Evolutionary conservation across 2,888 invertebrate species (phyloP).

Genomic region (Penaeus monodon): DNA sequence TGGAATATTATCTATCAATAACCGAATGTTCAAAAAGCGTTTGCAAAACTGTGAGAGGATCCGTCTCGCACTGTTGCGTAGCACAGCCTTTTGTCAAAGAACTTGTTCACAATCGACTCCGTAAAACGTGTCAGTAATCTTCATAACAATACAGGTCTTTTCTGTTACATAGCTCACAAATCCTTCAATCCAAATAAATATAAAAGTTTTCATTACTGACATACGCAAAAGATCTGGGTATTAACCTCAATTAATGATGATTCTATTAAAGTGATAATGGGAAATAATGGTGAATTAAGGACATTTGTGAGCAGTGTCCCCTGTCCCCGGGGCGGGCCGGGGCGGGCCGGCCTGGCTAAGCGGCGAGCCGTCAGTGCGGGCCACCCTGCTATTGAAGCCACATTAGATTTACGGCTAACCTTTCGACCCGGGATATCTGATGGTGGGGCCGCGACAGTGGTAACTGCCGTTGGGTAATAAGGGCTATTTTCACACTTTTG

Average conservation of each 20-base stretch:
- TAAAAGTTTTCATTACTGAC: no score
- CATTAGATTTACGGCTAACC: conserved; percentile 60
- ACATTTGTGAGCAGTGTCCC: neutral
- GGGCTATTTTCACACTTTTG: conserved; percentile 31
- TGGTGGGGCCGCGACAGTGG: conserved; percentile 39
- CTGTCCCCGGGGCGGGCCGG: neutral
- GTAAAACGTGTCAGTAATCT: no score
- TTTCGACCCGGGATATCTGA: conserved; percentile 59
- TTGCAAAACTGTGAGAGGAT: no score
- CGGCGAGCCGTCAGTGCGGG: conserved; percentile 46
- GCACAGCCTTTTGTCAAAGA: no score
- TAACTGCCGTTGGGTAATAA: conserved; percentile 43
- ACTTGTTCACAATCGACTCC: no score
- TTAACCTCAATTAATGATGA: conserved; percentile 3
- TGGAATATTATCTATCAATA: no score
- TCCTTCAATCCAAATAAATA: no score
- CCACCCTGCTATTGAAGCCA: conserved; percentile 59
- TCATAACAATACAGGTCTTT: no score
- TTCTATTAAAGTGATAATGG: conserved; percentile 25
- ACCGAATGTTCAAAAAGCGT: no score
- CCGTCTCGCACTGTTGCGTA: no score
- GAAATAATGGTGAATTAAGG: conserved; percentile 21
- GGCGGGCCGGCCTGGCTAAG: conserved; percentile 13
- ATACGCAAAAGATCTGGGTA: no score
- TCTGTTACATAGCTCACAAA: no score